phyloP scores from a whole-genome alignment of 2,797 vertebrate species.

The Rallus crepitans region DNA sequence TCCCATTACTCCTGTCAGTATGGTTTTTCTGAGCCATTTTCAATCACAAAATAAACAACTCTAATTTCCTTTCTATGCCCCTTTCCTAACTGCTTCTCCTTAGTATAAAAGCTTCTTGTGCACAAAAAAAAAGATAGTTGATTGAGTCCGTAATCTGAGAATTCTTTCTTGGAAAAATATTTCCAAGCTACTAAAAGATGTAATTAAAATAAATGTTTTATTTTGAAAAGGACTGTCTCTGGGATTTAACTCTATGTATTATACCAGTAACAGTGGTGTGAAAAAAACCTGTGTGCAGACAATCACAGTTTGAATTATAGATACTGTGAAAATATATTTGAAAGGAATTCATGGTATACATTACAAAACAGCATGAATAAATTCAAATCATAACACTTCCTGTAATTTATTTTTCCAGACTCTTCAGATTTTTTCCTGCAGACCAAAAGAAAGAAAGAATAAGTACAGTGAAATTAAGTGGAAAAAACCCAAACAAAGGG shows the following conservation, averaged over 20 bases:
- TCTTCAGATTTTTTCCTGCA: background rate
- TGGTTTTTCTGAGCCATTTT: background rate
- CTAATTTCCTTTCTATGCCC: background rate
- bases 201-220: background rate
- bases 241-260: background rate
- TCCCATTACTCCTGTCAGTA: background rate
- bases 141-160: background rate
- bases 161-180: background rate
- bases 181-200: background rate
- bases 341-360: background rate
- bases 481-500: background rate
- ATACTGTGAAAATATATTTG: background rate
- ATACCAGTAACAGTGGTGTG: background rate
- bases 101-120: background rate
- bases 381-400: background rate
- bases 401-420: background rate
- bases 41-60: background rate
- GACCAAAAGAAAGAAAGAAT: background rate
- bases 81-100: background rate
- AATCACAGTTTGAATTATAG: background rate
- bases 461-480: background rate
- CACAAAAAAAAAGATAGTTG: background rate
- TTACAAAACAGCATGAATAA: background rate
- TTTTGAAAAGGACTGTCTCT: background rate
- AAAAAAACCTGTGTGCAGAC: background rate